Base-by-base conservation (phyloP, 2,113 vertebrate genomes). In the Chunga burmeisteri region DNA sequence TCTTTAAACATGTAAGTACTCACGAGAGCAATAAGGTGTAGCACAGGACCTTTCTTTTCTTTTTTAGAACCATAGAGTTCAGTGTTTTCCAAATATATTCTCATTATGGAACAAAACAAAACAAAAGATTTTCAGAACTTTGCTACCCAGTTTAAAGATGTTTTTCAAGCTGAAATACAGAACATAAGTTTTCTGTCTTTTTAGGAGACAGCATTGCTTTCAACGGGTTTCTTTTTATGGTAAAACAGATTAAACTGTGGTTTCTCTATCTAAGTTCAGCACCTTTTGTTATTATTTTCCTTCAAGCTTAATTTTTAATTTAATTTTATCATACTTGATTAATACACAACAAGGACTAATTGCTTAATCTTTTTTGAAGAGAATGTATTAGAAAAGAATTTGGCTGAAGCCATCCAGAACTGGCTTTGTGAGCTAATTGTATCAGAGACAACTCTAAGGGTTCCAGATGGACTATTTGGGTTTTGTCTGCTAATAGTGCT, bases 21-120 rank as follows among this genome's bases (percentile, higher is more conserved):
- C 13, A 63, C 16, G 18, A n/a, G 21, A 91, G 3, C 0, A 0
- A 13, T 49, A 58, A 77, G 5, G 2, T 56, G 10, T 36, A 70
- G 16, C 8, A 66, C 14, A 90, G 20, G 34, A 85, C 3, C 5
- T 59, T 74, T n/a, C 2, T 8, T 63, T 46, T 61, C 13, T 77
- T 61, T 23, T 47, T 23, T 26, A 74, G 17, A 78, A 81, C 29
- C 5, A 36, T 1, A 46, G 9, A 77, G 2, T 63, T 88, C 26
- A 23, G 2, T 26, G 17, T 47, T 29, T 52, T 70, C 16, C 27
- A 63, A 75, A 88, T 77, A 46, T 34, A 56, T 65, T 63, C 19
- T 30, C 2, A 3, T 62, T 42, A 52, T 32, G 50, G 20, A 50
- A 74, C 20, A 61, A 53, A 85, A 9, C 2, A 15, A n/a, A n/a